These are phyloP conservation scores for Euplagia quadripunctaria DNA, from an alignment of 2,888 invertebrate genomes.

Conservation along the genomic window DNA sequence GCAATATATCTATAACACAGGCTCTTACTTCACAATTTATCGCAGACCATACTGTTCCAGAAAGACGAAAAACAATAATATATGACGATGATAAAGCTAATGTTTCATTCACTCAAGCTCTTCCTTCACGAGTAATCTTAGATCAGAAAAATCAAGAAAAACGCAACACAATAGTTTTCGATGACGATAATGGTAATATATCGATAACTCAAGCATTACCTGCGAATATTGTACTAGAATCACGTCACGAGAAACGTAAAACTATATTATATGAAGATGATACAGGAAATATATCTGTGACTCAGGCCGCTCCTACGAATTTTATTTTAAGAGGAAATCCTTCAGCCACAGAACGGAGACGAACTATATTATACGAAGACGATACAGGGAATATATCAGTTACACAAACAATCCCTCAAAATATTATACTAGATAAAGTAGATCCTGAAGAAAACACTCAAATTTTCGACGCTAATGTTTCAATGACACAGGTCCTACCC, in stretches of 20 bases:
- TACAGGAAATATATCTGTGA: slow-evolving; percentile 42
- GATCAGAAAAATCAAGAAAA: slow-evolving; percentile 17
- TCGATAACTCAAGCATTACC: slow-evolving; percentile 45
- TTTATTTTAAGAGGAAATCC: slow-evolving; percentile 26
- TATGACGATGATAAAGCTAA: slow-evolving; percentile 28
- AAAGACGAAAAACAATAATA: slow-evolving; percentile 20
- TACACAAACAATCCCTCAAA: slow-evolving; percentile 30
- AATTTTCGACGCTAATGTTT: slow-evolving; percentile 33
- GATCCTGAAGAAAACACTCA: slow-evolving; percentile 7
- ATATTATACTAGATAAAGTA: slow-evolving; percentile 21
- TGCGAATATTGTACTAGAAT: slow-evolving; percentile 30
- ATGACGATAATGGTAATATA: slow-evolving; percentile 49
- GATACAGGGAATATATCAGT: slow-evolving; percentile 34
- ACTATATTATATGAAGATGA: slow-evolving; percentile 46
- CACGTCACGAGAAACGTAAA: slow-evolving; percentile 28
- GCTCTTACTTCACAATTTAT: slow-evolving; percentile 44
- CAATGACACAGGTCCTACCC: slow-evolving; percentile 40
- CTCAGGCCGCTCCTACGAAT: slow-evolving; percentile 46
- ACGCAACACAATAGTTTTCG: slow-evolving; percentile 31
- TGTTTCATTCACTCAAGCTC: slow-evolving; percentile 54
- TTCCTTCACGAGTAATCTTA: slow-evolving; percentile 44
- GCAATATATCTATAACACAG: slow-evolving; percentile 54
- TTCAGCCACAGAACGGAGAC: not conserved
- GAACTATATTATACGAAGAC: slow-evolving; percentile 11
- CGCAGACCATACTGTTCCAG: not conserved